phyloP scores from a whole-genome alignment of 2,797 vertebrate genomes.

The Carduelis carduelis region DNA sequence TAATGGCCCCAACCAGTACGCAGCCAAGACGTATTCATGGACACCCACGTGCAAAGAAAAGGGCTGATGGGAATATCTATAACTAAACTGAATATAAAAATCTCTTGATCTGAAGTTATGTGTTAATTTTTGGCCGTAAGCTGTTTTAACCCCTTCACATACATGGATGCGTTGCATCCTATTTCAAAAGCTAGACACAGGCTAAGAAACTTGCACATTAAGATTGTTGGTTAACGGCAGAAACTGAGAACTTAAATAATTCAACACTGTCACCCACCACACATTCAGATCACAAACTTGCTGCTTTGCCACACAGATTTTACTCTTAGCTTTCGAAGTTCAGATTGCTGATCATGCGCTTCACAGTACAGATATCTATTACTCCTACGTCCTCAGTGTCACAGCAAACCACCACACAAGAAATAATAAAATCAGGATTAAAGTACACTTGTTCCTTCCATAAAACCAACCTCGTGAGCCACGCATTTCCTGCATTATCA shows the following conservation, averaged over 20 bases:
- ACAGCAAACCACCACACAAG: neutral
- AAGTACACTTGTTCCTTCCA: slow-evolving; percentile 53
- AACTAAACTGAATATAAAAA: slow-evolving; percentile 30
- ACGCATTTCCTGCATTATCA: neutral
- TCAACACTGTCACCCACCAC: neutral
- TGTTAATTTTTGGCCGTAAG: neutral
- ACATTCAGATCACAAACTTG: neutral
- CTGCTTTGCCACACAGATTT: neutral
- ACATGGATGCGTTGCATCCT: neutral
- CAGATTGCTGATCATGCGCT: neutral
- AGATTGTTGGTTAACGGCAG: neutral
- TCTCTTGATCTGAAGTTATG: neutral
- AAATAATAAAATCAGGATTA: slow-evolving; percentile 63
- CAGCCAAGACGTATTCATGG: neutral
- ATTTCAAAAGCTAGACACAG: neutral
- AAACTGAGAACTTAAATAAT: neutral
- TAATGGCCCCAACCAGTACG: neutral
- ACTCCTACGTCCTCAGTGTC: neutral
- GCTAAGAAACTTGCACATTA: neutral
- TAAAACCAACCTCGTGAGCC: slow-evolving; percentile 5
- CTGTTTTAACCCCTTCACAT: slow-evolving; percentile 12
- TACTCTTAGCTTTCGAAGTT: slow-evolving; percentile 27
- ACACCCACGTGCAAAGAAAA: neutral
- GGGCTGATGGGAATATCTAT: slow-evolving; percentile 1
- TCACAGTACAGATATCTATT: neutral